Base-by-base conservation (phyloP, 37 sponge, comb jelly and placozoan genomes). In the Tethya wilhelma region DNA sequence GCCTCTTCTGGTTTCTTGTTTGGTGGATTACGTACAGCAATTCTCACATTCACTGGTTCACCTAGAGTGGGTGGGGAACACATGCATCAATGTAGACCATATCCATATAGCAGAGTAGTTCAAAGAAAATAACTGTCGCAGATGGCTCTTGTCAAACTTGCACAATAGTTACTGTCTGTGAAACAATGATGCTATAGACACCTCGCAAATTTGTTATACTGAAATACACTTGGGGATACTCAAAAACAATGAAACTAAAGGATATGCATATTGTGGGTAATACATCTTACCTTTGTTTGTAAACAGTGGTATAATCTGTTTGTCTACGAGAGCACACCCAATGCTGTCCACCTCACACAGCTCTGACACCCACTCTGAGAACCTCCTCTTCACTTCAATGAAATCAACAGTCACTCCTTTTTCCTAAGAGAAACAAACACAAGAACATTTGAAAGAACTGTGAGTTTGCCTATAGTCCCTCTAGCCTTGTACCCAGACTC, bases 281-380 rank as follows among this genome's bases (percentile, higher is more conserved):
- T 49, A 49, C 53, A 19, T 49, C 57, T 22, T 26, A 59, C 63
- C 77, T 39, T 1, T 17, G 38, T 75, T 1, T 0, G 40, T 59
- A 22, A 20, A n/a, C 9, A 82, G 22, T 26, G 73, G 53, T 7
- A 82, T 23, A 1, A 83, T 3, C 49, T 74, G 74, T 30, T 74
- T 74, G 75, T 83, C 6, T 26, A 83, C 84, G 1, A 83, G 42
- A 9, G 67, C 30, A 0, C 40, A 75, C 25, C 84, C 75, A 81
- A 59, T 60, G 17, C 9, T 40, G 43, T 55, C 53, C 40, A 29
- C 6, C 4, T 44, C 6, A 1, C 32, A 56, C 4, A 83, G 75
- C 5, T 36, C 20, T 12, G n/a, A 1, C n/a, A 83, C 38, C 84
- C 84, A 83, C 58, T 53, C 70, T 28, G 37, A 43, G 62, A 80